Evolutionary conservation across 1,140 invertebrate species (phyloP), one percentile per base, ranked within the genome.

Genomic region (Drosophila sp.): DNA sequence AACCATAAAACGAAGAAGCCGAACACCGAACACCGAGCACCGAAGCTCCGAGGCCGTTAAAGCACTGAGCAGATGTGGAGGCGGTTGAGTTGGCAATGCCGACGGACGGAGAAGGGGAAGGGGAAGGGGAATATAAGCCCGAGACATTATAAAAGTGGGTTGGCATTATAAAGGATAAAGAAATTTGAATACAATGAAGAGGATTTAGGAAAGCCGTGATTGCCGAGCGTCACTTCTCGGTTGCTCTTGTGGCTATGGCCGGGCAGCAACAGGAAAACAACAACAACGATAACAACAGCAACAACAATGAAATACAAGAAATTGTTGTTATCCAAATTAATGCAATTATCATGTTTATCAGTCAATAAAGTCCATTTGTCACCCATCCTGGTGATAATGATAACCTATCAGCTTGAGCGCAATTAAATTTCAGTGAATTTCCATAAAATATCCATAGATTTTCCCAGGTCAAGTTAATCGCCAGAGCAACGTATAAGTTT

Each of bases 171-270:
- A 65, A 61, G 73, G 80, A 82, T 80, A 73, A 83, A 77, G 69
- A 83, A 77, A 89, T 87, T 83, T 89, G 76, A 89, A 83, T 87
- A 87, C 83, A 89, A 89, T 83, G 84, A 79, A 72, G 79, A 62
- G 72, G 79, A 83, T 74, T 79, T 72, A 6, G 62, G 61, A 79
- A 78, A 64, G 83, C 77, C 79, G 67, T 69, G 79, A 89, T 87
- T 87, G 83, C 67, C 76, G 62, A 72, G 69, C 75, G 64, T 27
- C 83, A 87, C 62, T 82, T 81, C 78, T 43, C 36, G 29, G 71
- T 45, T 41, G 34, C 58, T 40, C 43, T 53, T 63, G 57, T 62
- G 63, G 45, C 57, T 32, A 7, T 14, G 16, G 32, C n/a, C 18
- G 25, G 21, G 11, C 21, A 69, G 66, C 59, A 72, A 76, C 72